phyloP scores from a whole-genome alignment of 1,140 invertebrate genomes.

The Mamestra configurata region DNA sequence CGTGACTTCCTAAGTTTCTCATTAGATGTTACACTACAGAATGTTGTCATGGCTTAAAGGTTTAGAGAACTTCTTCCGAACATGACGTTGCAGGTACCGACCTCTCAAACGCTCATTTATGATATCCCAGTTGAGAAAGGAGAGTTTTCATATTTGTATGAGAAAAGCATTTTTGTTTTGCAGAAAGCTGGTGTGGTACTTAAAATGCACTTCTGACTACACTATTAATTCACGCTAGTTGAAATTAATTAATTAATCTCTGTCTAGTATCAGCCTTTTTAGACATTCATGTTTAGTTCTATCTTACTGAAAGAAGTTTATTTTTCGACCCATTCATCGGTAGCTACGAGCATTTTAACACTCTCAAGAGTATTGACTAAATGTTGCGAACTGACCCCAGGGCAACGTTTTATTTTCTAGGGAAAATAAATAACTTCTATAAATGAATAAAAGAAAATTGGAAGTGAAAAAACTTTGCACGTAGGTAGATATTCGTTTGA shows the following conservation, averaged over 20 bases:
- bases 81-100: no score
- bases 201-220: no score
- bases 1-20: conserved; percentile 28
- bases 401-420: background rate
- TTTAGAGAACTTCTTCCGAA: no score
- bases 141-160: no score
- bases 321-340: no score
- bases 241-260: no score
- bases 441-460: background rate
- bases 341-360: background rate
- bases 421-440: background rate
- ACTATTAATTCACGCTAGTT: no score
- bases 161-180: no score
- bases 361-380: background rate
- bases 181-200: no score
- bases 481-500: background rate
- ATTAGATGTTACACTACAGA: background rate
- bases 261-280: background rate
- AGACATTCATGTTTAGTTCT: background rate
- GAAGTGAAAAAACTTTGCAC: background rate
- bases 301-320: no score
- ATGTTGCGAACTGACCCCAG: background rate
- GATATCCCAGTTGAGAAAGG: no score
- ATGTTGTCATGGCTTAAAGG: background rate
- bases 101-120: no score